Conservation (phyloP, 2,113 vertebrate species). For the Crocuta crocuta region DNA sequence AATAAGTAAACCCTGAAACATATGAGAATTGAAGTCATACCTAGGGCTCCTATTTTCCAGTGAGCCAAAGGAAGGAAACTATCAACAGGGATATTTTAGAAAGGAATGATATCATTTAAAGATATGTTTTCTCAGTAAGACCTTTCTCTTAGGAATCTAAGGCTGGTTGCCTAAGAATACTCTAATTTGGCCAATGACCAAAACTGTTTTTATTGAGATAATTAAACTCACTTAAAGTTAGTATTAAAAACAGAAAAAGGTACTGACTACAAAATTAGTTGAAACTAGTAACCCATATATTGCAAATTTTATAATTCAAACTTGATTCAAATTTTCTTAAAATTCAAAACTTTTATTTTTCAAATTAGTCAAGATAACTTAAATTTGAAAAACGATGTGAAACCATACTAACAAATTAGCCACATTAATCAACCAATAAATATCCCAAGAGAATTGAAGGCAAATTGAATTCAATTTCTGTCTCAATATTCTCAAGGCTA, state of each 20-base stretch:
- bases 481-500: neutral
- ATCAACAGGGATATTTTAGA: slow-evolving; percentile 11
- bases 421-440: slow-evolving; percentile 23
- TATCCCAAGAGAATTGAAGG: neutral
- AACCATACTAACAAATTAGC: slow-evolving; percentile 25
- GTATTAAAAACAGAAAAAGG: neutral
- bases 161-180: neutral
- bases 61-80: neutral
- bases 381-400: neutral
- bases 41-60: neutral
- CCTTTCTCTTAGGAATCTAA: neutral
- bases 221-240: slow-evolving; percentile 32
- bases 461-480: slow-evolving; percentile 34
- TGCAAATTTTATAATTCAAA: neutral
- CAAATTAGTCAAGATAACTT: neutral
- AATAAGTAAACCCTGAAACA: neutral
- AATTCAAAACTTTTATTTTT: neutral
- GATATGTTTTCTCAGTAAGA: neutral
- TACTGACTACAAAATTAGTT: neutral
- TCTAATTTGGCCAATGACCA: neutral
- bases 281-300: neutral
- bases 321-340: neutral
- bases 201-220: neutral
- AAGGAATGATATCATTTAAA: neutral
- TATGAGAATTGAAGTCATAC: neutral